Evolutionary conservation across 2,888 invertebrate genomes (phyloP), one percentile per base, ranked within the genome.

Genomic region (Ephialtes manifestator): DNA sequence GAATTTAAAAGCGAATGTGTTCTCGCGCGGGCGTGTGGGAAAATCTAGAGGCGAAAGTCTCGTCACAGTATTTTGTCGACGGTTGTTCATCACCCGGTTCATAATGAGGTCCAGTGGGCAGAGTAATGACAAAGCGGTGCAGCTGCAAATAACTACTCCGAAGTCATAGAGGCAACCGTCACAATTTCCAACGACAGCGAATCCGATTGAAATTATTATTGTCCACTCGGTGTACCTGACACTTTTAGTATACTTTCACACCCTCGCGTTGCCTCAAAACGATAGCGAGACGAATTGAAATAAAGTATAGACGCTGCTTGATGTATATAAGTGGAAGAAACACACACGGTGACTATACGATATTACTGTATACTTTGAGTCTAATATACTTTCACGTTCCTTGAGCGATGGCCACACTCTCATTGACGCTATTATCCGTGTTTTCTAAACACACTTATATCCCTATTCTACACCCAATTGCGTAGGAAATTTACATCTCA

Each of bases 101-200:
- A 51, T 67, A 81, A 78, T 72, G 68, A 60, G 83, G 31, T 39
- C 63, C 68, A 72, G n/a, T 58, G 65, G 48, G 53, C 18, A 65
- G 53, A 75, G 87, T 92, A 92, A 92, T 91, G 90, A 92, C 87
- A 92, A 88, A 91, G 91, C 90, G 89, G 88, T 82, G 55, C 60
- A 83, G 78, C 79, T 79, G 86, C 82, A 81, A 85, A 82, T 72
- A 60, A 63, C 43, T 65, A 67, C 81, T 35, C 60, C 70, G 35
- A 20, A 35, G 35, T 24, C 20, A 39, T 24, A 58, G 65, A 60
- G 79, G 60, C 75, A 80, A 63, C 75, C 78, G 70, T 77, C 77
- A 48, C 75, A 71, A 67, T 81, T 81, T 75, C 51, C 79, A 78
- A 85, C 86, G 88, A 87, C 85, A 87, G 78, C 88, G 90, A 87